Percentiles rank a stretch among this genome's conserved stretches.
These are phyloP conservation scores for Myotis myotis DNA, from an alignment of 2,797 vertebrate genomes.

Conservation along the genomic window DNA sequence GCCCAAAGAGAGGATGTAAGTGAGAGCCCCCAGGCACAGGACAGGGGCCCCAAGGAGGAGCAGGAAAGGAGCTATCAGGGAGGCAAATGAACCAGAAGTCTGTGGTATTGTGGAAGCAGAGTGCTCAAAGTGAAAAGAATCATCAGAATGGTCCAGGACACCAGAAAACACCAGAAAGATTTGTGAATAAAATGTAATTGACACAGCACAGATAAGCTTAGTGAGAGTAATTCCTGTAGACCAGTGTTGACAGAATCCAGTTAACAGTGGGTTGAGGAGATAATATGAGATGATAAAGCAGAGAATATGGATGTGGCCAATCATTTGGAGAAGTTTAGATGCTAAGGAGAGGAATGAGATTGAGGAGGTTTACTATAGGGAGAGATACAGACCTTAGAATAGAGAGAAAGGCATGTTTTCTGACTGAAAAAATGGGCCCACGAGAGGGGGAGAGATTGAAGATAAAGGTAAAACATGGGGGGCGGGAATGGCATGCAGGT, in stretches of 20 bases:
- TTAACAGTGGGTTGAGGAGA: background rate
- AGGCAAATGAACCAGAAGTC: background rate
- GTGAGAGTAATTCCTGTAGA: background rate
- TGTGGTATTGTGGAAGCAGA: background rate
- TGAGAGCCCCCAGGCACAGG: background rate
- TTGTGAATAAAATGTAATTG: background rate
- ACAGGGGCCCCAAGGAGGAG: background rate
- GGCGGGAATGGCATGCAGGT: no score
- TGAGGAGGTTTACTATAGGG: background rate
- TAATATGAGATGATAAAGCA: background rate
- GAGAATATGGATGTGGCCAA: background rate
- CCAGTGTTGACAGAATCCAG: background rate
- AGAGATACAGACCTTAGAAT: background rate
- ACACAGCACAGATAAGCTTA: background rate
- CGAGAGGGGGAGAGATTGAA: background rate
- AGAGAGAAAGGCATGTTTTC: background rate
- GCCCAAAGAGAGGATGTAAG: background rate
- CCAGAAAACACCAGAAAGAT: background rate
- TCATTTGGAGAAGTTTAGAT: background rate
- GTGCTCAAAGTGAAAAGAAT: background rate
- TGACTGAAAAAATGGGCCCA: background rate
- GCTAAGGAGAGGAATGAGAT: background rate
- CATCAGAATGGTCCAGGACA: background rate
- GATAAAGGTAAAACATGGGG: background rate
- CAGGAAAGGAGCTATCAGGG: background rate